phyloP scores from a whole-genome alignment of 2,113 vertebrate genomes.

The Gobius niger region DNA sequence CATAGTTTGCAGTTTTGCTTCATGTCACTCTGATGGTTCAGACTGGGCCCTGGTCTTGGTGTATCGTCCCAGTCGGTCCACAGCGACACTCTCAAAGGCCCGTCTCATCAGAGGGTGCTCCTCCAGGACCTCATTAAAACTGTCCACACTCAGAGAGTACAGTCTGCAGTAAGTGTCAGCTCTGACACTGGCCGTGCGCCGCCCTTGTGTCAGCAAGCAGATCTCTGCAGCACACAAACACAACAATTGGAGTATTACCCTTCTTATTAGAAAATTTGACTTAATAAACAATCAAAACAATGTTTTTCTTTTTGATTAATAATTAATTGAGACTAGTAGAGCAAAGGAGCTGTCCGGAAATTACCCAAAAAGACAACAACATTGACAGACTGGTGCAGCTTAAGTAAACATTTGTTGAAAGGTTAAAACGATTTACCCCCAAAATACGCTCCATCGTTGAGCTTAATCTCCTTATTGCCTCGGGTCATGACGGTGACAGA shows the following conservation, averaged over 20 bases:
- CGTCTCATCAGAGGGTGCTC: constrained; percentile 80
- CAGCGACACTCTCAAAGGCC: constrained; percentile 76
- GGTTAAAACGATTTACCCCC: constrained; percentile 81
- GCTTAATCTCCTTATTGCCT: constrained; percentile 86
- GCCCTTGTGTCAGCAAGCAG: constrained; percentile 76
- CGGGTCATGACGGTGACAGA: constrained; percentile 88
- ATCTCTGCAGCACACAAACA: constrained; percentile 69
- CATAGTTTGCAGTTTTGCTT: constrained; percentile 8
- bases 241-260: background rate
- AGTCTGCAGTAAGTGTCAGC: constrained; percentile 80
- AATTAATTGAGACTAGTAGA: background rate
- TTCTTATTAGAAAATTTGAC: background rate
- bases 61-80: constrained; percentile 69
- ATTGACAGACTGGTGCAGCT: background rate
- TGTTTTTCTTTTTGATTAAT: background rate
- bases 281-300: background rate
- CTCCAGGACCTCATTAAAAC: constrained; percentile 79
- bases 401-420: background rate
- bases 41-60: constrained; percentile 48
- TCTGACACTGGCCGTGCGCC: constrained; percentile 75
- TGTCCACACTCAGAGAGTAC: constrained; percentile 79
- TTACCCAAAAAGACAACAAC: background rate
- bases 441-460: constrained; percentile 94
- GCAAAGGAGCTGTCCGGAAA: background rate
- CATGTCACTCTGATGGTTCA: constrained; percentile 24